phyloP scores from a whole-genome alignment of 2,113 vertebrate genomes.

The Leptosomus discolor region DNA sequence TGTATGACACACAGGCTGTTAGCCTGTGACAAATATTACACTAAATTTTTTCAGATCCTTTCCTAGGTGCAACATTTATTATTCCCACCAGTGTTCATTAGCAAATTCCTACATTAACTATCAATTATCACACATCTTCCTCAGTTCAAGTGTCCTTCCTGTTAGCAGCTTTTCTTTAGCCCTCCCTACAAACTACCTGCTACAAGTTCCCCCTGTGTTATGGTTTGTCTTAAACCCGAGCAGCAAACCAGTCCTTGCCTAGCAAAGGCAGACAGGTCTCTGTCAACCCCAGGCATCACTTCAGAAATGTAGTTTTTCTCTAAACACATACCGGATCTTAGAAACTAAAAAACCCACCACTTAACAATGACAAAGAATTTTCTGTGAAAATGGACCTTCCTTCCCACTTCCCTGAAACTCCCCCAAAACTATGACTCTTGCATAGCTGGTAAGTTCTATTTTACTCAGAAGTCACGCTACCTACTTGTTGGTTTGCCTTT shows the following conservation, averaged over 20 bases:
- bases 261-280: background rate
- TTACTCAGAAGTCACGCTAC: conserved; percentile 25
- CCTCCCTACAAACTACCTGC: background rate
- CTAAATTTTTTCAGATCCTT: background rate
- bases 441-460: background rate
- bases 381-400: background rate
- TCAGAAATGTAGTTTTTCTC: background rate
- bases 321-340: background rate
- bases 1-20: background rate
- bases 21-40: background rate
- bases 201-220: background rate
- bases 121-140: background rate
- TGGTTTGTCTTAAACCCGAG: background rate
- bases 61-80: background rate
- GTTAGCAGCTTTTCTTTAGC: background rate
- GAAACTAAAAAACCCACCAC: background rate
- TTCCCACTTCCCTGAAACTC: background rate
- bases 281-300: background rate
- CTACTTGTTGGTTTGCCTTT: conserved; percentile 95
- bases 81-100: background rate
- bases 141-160: background rate
- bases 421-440: background rate
- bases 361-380: background rate
- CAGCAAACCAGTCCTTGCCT: background rate
- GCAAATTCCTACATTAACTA: background rate